Percentiles rank a stretch among this genome's conserved stretches.
These are phyloP conservation scores for Agonum fuliginosum DNA, from an alignment of 2,888 invertebrate species.

Conservation along the genomic window DNA sequence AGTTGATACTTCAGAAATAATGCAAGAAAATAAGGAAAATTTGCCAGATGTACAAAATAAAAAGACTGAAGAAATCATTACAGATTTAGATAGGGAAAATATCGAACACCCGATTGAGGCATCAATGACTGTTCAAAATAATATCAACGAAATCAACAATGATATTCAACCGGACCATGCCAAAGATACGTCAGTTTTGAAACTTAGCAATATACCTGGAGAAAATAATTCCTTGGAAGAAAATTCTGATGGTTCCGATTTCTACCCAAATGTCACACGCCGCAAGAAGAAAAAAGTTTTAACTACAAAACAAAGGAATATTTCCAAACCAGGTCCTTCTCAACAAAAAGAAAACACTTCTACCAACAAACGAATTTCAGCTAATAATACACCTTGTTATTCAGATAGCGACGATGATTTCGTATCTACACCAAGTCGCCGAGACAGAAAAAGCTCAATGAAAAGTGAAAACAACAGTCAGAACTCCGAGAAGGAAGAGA, in stretches of 20 bases:
- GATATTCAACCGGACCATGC: background rate
- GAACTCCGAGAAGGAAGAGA: constrained; percentile 3
- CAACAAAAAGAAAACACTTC: background rate
- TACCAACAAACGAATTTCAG: background rate
- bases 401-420: constrained; percentile 46
- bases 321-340: constrained; percentile 13
- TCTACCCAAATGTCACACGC: constrained; percentile 2
- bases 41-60: background rate
- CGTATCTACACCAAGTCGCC: background rate
- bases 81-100: constrained; percentile 20
- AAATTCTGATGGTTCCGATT: constrained; percentile 21
- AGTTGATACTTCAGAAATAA: background rate
- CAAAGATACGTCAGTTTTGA: background rate
- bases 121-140: background rate
- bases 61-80: background rate
- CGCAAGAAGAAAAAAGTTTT: constrained; percentile 30
- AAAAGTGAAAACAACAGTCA: constrained; percentile 25
- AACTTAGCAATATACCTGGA: background rate
- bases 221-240: constrained; percentile 32
- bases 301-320: constrained; percentile 9
- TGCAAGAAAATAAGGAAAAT: constrained; percentile 23
- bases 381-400: constrained; percentile 33
- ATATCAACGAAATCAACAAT: background rate
- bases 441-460: constrained; percentile 12
- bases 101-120: background rate